phyloP scores from a whole-genome alignment of 2,797 vertebrate genomes.

The Enoplosus armatus region DNA sequence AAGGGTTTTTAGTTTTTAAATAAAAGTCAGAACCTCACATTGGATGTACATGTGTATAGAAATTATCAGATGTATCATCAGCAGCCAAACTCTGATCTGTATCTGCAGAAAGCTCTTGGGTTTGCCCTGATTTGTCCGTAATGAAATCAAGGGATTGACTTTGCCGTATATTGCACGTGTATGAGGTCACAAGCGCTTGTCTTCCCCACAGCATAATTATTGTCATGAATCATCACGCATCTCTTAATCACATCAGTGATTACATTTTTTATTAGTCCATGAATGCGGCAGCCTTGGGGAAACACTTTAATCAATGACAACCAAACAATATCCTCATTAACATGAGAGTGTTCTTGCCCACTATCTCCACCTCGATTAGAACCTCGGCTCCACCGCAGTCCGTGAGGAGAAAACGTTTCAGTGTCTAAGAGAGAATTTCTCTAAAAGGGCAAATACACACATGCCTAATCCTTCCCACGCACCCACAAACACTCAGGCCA shows the following conservation, averaged over 20 bases:
- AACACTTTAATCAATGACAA: slow-evolving; percentile 83
- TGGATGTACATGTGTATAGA: neutral
- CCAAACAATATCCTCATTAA: slow-evolving; percentile 82
- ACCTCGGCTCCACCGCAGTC: slow-evolving; percentile 33
- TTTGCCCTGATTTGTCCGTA: slow-evolving; percentile 62
- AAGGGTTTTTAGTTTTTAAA: slow-evolving; percentile 16
- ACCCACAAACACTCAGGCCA: slow-evolving; percentile 57
- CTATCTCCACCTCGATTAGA: slow-evolving; percentile 52
- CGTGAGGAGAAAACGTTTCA: slow-evolving; percentile 25
- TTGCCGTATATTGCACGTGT: slow-evolving; percentile 55
- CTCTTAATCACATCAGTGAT: slow-evolving; percentile 82
- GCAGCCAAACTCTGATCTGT: slow-evolving; percentile 15
- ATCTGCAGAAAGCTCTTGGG: slow-evolving; percentile 38
- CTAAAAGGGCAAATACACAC: slow-evolving; percentile 52
- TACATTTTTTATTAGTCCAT: slow-evolving; percentile 74
- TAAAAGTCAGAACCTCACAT: slow-evolving; percentile 18
- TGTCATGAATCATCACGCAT: slow-evolving; percentile 79
- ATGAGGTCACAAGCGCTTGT: slow-evolving; percentile 71
- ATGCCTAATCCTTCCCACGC: slow-evolving; percentile 43
- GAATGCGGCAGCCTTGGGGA: slow-evolving; percentile 71
- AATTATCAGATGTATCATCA: slow-evolving; percentile 27
- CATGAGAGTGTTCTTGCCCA: slow-evolving; percentile 57
- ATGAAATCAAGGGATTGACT: slow-evolving; percentile 72
- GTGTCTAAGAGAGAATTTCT: slow-evolving; percentile 24
- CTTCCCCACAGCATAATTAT: slow-evolving; percentile 68